Evolutionary conservation across 2,797 vertebrate genomes (phyloP), one percentile per base, ranked within the genome.

Genomic region (Cossypha polioptera): DNA sequence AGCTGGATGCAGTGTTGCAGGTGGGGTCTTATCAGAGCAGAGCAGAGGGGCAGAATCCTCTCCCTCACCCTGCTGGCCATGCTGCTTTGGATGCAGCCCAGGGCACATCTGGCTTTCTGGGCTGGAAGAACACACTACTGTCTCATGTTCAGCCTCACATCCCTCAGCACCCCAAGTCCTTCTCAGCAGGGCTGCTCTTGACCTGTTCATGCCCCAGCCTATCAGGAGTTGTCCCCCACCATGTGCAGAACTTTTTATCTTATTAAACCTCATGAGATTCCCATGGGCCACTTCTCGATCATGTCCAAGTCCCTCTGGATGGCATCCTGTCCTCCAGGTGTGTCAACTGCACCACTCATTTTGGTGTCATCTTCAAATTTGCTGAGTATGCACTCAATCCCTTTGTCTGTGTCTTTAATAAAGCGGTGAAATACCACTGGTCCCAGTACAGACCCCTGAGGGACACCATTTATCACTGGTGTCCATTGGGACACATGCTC

Each of bases 1-100:
- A 72, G 43, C 15, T 71, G n/a, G 48, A 31, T n/a, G 22, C 26
- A 28, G 22, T 2, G 2, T 1, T 57, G 1, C 16, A 2, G 28
- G 11, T n/a, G 19, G n/a, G 7, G 7, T 50, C 19, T 51, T 36
- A 57, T 2, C 11, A 50, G 43, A 87, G 16, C 11, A 20, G 14
- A 66, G 29, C 4, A 63, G 36, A 86, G 13, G 18, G n/a, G 6
- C 43, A 65, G 51, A 72, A 28, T 78, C 15, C 9, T 10, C 22
- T 71, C 7, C 9, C 31, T 50, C 1, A 1, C 3, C 35, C n/a
- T 43, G 28, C 36, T 43, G 58, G 0, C 13, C 35, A 24, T 0
- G 0, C 31, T 63, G 35, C 22, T 28, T 51, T 58, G 9, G 17
- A 71, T 36, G 58, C 43, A 78, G 43, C 43, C 7, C 18, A 36